These are phyloP conservation scores for Pandemis heparana DNA, from an alignment of 2,888 invertebrate species.

Conservation along the genomic window DNA sequence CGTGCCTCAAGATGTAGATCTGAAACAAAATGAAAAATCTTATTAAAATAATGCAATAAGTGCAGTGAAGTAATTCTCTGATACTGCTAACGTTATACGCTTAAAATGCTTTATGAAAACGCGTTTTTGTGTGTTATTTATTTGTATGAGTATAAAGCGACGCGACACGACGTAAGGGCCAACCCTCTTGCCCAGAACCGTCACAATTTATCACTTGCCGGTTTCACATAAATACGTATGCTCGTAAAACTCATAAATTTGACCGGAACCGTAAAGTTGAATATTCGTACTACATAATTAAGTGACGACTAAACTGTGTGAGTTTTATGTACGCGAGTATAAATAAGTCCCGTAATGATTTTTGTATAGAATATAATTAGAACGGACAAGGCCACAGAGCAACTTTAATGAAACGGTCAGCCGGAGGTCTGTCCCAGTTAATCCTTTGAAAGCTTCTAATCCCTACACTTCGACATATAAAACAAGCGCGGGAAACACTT, in stretches of 20 bases:
- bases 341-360: slow-evolving; percentile 63
- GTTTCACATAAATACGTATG: slow-evolving; percentile 4
- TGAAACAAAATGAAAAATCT: slow-evolving; percentile 71
- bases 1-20: slow-evolving; percentile 66
- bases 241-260: slow-evolving; percentile 19
- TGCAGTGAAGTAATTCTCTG: no score
- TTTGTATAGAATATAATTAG: slow-evolving; percentile 67
- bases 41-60: no score
- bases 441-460: slow-evolving; percentile 76
- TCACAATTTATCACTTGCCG: slow-evolving; percentile 9
- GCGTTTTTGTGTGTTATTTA: neutral
- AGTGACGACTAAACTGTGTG: slow-evolving; percentile 36
- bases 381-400: slow-evolving; percentile 48
- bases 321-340: slow-evolving; percentile 49
- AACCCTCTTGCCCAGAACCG: neutral
- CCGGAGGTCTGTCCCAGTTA: slow-evolving; percentile 65
- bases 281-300: slow-evolving; percentile 33
- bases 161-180: neutral
- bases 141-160: neutral
- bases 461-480: slow-evolving; percentile 60
- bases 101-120: slow-evolving; percentile 1
- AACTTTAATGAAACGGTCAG: slow-evolving; percentile 74
- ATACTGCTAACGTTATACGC: neutral
- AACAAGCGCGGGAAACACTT: slow-evolving; percentile 54
- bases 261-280: slow-evolving; percentile 18